Evolutionary conservation across 37 sponge, comb jelly and placozoan genomes (phyloP).

Genomic region (Halichondria panicea): DNA sequence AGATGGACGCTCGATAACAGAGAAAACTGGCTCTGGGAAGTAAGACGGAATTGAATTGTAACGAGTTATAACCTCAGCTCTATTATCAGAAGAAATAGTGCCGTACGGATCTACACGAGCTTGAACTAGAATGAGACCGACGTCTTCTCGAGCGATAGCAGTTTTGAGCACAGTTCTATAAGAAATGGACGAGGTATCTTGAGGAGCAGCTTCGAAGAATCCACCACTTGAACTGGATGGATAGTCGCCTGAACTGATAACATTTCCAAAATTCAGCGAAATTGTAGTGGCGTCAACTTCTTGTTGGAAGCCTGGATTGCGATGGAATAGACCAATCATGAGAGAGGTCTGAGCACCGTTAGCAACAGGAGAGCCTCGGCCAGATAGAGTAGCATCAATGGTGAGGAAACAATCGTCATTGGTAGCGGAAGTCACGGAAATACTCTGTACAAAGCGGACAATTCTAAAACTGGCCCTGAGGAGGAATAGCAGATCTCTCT

Average conservation of each 20-base stretch:
- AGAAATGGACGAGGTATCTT: neutral
- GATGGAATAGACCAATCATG: conserved; percentile 42
- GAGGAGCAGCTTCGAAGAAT: conserved; percentile 22
- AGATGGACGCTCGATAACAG: conserved; percentile 7
- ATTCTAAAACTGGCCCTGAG: conserved; percentile 44
- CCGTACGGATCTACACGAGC: conserved; percentile 25
- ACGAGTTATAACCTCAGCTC: conserved; percentile 9
- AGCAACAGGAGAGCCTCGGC: conserved; percentile 26
- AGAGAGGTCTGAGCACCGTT: conserved; percentile 9
- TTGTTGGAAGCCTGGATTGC: conserved; percentile 22
- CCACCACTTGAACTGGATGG: conserved; percentile 51
- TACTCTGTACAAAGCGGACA: conserved; percentile 35
- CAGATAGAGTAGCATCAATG: conserved; percentile 20
- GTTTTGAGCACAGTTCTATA: conserved; percentile 20
- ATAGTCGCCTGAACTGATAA: neutral
- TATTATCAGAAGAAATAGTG: neutral
- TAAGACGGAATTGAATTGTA: conserved; percentile 7
- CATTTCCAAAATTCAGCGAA: conserved; percentile 14
- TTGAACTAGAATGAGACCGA: conserved; percentile 41
- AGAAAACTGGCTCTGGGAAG: conserved; percentile 41
- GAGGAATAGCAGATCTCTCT: conserved; percentile 43
- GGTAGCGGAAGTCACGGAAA: conserved; percentile 34
- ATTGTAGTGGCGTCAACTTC: conserved; percentile 34
- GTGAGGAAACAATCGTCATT: conserved; percentile 48
- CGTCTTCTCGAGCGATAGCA: conserved; percentile 4